Percentiles rank a stretch among this genome's conserved stretches.
phyloP scores from a whole-genome alignment of 92 coral and sea anemone genomes.

The Parazoanthus darwini region DNA sequence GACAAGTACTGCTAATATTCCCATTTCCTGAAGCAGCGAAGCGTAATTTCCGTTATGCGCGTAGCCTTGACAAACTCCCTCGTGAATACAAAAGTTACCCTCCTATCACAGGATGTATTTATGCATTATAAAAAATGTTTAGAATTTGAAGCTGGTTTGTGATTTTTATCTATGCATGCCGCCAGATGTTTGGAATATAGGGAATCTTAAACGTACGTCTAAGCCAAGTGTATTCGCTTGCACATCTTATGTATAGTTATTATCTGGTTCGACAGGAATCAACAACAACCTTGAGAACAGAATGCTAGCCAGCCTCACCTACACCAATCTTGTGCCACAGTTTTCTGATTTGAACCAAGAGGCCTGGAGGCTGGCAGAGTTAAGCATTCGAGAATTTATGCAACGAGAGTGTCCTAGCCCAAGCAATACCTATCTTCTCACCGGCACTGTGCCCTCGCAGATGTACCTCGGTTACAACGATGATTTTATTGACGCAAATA shows the following conservation, averaged over 20 bases:
- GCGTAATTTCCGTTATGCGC: too few species aligned
- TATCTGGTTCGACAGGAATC: slow-evolving; percentile 17
- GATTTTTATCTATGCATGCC: too few species aligned
- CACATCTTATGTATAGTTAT: neutral
- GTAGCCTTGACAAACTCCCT: too few species aligned
- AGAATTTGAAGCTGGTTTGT: too few species aligned
- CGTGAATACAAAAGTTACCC: too few species aligned
- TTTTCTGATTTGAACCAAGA: slow-evolving; percentile 46
- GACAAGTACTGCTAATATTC: too few species aligned
- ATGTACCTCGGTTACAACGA: slow-evolving; percentile 42
- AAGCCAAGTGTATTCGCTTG: too few species aligned
- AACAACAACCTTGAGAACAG: slow-evolving; percentile 11
- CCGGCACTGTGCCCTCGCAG: slow-evolving; percentile 46
- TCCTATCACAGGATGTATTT: too few species aligned
- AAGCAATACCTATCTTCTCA: slow-evolving; percentile 32
- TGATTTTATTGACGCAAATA: neutral
- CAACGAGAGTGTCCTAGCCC: neutral
- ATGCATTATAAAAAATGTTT: too few species aligned
- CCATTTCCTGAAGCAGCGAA: too few species aligned
- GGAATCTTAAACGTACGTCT: too few species aligned
- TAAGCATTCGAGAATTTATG: slow-evolving; percentile 33
- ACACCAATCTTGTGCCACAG: slow-evolving; percentile 51
- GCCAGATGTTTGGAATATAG: too few species aligned
- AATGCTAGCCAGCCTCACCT: slow-evolving; percentile 42
- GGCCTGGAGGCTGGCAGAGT: slow-evolving; percentile 47